Base-by-base conservation (phyloP, 2,888 invertebrate species). In the Xanthorhoe designata region DNA sequence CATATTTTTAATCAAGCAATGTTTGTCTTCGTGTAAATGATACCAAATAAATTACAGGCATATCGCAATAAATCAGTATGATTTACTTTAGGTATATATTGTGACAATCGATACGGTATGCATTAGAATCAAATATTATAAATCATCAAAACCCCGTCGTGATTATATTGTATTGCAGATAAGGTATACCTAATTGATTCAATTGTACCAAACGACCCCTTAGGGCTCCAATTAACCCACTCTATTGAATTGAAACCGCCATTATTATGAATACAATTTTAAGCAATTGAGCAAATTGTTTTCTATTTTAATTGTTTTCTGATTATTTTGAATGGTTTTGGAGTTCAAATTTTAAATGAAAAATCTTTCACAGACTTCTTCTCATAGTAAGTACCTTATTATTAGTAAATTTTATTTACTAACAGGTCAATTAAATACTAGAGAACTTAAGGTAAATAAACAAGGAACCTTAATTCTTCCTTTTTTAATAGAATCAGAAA, bases 161-260 rank as follows among this genome's bases (percentile, higher is more conserved):
- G 68, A 64, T 68, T 42, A 42, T 42, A 24, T 24, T 42, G 38
- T 42, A 68, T 29, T 55, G 53, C 29, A 58, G 67, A 72, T 68
- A 66, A 69, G 50, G 45, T 50, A 53, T 61, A n/a, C 53, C 8
- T 55, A 59, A 64, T 66, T 67, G 66, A 66, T 60, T 67, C 67
- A 65, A 71, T 67, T 67, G 65, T 64, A 68, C 56, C 18, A 64
- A 68, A 64, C 55, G 53, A 56, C 60, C 61, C 66, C 64, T 66
- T 66, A 32, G 69, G 61, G 61, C 17, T 54, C 66, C 50, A 68
- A 60, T 60, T 56, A 64, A 59, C 47, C 42, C 29, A 55, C 38
- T 49, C 15, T 19, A 58, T 47, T 49, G 17, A 47, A 47, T 47
- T 4, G 47, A 49, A 59, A 50, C 17, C 13, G 17, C n/a, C n/a